Evolutionary conservation across 2,888 invertebrate genomes (phyloP), one percentile per base, ranked within the genome.

Genomic region (Oxyscelio sp.): DNA sequence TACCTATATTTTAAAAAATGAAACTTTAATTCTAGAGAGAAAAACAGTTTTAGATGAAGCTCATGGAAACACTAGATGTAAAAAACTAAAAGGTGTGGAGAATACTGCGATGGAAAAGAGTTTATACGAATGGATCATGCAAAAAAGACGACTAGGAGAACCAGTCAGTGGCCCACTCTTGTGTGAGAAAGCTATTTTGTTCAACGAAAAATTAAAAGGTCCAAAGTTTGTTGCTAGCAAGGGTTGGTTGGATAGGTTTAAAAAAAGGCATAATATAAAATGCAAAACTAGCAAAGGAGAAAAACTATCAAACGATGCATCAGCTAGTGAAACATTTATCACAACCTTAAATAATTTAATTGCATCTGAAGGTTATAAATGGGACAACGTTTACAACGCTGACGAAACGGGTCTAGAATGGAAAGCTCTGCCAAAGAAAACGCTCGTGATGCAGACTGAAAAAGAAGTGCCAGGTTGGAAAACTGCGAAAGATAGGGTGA

Each of bases 391-490:
- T 1, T 89, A 90, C 61, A 90, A 90, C 65, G 88, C 87, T 1
- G 88, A 90, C 54, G 88, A 89, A 56, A 89, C 88, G 1, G 87
- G 89, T 5, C 24, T 88, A 5, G 77, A 83, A 8, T 89, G 88
- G 88, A 89, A 85, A 83, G 21, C 79, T 17, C 45, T 90, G 56
- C 87, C 87, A 9, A 48, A 59, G 15, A 83, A 85, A 78, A 87
- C 89, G 4, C 73, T 87, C 8, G 86, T 80, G 8, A 71, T 70
- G 17, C 31, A 43, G n/a, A 15, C 34, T 6, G 89, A 90, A 87
- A 74, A 75, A 59, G 77, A 86, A 71, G 89, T 87, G 38, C 75
- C 85, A 15, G 89, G 89, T n/a, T 61, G 50, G 27, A 90, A 90
- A 85, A 59, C 85, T 3, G 70, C 75, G 8, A 91, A 89, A 80